Evolutionary conservation across 2,888 invertebrate species (phyloP).

Genomic region (Epistrophe eligans): DNA sequence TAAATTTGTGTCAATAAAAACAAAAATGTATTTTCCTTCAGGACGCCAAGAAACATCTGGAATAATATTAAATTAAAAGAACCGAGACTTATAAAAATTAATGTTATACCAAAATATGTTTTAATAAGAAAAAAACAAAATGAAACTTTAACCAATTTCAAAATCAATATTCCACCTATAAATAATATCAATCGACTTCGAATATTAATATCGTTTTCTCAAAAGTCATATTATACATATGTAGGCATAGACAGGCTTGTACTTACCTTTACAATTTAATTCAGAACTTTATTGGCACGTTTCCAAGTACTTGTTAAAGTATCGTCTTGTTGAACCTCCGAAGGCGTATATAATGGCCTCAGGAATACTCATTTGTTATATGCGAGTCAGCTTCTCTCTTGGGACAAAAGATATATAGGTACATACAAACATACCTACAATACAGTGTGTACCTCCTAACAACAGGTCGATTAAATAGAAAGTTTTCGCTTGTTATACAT

Average conservation of each 20-base stretch:
- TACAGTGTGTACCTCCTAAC: no score
- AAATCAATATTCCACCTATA: background rate
- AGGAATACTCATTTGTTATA: background rate
- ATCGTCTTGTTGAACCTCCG: conserved; percentile 7
- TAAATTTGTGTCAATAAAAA: no score
- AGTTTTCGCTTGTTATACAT: conserved; percentile 1
- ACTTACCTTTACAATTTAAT: background rate
- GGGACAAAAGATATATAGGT: background rate
- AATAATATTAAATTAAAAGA: background rate
- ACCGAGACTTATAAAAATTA: background rate
- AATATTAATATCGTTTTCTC: background rate
- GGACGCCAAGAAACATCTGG: background rate
- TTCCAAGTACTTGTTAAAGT: background rate
- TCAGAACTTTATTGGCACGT: conserved; percentile 18
- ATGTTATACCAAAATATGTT: background rate
- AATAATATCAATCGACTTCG: background rate
- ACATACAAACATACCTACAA: no score
- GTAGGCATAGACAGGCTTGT: no score
- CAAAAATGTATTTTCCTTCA: no score
- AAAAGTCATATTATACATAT: background rate
- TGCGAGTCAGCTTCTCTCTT: background rate
- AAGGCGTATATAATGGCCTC: conserved; percentile 8
- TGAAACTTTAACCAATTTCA: background rate
- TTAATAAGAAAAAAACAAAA: background rate
- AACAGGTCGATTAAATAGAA: conserved; percentile 24